phyloP scores from a whole-genome alignment of 2,113 vertebrate genomes.

The Syrmaticus mikado region DNA sequence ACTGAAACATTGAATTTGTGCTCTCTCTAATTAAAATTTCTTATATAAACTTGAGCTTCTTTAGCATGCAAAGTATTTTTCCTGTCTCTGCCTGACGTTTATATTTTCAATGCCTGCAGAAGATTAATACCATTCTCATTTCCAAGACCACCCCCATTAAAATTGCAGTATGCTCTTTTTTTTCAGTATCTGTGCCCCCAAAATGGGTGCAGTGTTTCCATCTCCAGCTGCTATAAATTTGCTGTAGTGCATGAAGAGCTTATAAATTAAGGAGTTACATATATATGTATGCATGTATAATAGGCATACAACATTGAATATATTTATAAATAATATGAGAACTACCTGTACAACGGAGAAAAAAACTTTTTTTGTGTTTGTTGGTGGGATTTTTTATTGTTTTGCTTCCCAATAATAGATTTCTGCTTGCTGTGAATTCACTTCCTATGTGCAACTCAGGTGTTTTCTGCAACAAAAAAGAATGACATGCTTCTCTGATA shows the following conservation, averaged over 20 bases:
- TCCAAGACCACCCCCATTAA: not conserved
- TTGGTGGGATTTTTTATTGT: not conserved
- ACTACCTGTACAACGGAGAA: not conserved
- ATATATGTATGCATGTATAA: not conserved
- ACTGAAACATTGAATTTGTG: conserved; percentile 42
- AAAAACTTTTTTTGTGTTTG: not conserved
- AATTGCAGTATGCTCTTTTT: not conserved
- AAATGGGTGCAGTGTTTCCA: not conserved
- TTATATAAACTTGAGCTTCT: not conserved
- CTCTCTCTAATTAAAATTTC: conserved; percentile 61
- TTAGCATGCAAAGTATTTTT: not conserved
- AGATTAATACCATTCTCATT: not conserved
- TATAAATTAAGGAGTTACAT: not conserved
- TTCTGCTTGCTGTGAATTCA: not conserved
- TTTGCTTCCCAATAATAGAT: not conserved
- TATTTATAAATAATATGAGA: not conserved
- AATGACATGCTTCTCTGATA: rapidly evolving
- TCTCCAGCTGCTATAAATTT: not conserved
- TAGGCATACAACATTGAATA: not conserved
- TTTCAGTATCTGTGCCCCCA: not conserved
- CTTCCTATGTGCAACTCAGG: not conserved
- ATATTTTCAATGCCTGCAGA: not conserved
- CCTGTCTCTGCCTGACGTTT: conserved; percentile 7
- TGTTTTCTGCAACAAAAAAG: not conserved
- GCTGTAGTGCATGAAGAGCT: not conserved